Base-by-base conservation (phyloP, 2,888 invertebrate species). In the Hyposoter dolosus region DNA sequence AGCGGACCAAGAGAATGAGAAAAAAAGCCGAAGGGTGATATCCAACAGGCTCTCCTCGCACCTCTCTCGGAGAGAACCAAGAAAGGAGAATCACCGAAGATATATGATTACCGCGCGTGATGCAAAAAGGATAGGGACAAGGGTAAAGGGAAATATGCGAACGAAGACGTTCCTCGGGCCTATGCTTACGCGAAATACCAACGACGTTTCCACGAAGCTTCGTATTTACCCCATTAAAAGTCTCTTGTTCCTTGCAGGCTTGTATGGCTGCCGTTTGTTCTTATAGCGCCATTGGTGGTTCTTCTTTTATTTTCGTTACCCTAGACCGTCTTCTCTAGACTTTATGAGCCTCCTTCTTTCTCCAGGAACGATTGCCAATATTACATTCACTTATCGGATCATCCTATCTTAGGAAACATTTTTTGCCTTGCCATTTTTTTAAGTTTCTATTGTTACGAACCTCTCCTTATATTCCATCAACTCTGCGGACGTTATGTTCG, bases 181-280 rank as follows among this genome's bases (percentile, higher is more conserved):
- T 50, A 63, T 53, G 47, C 65, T 76, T 65, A 35, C 65, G 65
- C 72, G 28, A 81, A 75, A 85, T 80, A 71, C 83, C 83, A 83
- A 85, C 83, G 85, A 74, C 68, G 72, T 77, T 85, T 85, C 82
- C 79, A 76, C 85, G 85, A 83, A 83, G 60, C 76, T 72, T 47
- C 45, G 12, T 75, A 45, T 75, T 32, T 45, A 65, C n/a, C 71
- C 47, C 60, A 66, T 76, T 76, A 60, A 28, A 75, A 83, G 56
- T 63, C 53, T 72, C 71, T 75, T 69, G 69, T 69, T 82, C 43
- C 76, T 47, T 45, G 71, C 79, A 56, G 63, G 28, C 47, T 50
- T 56, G 66, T 65, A 4, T 45, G 17, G 28, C 69, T 43, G 69
- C 32, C 50, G 79, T 60, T 68, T 72, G 17, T 47, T 63, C 72